Percentiles rank a stretch among this genome's conserved stretches.
These are phyloP conservation scores for Lagopus leucura DNA, from an alignment of 2,113 vertebrate genomes.

Conservation along the genomic window DNA sequence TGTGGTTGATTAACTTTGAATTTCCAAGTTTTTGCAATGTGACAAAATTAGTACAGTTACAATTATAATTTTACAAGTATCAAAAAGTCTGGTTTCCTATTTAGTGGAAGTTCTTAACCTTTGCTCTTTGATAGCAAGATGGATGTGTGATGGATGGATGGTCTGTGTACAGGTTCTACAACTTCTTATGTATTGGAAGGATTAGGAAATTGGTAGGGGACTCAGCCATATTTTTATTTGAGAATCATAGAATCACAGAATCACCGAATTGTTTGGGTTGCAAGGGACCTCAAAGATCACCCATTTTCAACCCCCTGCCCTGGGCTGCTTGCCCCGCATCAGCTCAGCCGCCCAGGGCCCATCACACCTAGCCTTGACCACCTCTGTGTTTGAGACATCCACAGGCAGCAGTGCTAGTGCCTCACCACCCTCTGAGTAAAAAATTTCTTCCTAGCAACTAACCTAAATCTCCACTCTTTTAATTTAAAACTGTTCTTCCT, in stretches of 20 bases:
- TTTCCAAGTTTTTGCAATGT: not conserved
- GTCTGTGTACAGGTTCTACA: not conserved
- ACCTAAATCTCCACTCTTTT: not conserved
- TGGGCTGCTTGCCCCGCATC: not conserved
- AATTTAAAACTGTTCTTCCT: not conserved
- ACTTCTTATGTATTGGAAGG: not conserved
- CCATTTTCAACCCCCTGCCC: not conserved
- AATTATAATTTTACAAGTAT: not conserved
- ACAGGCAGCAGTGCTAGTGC: not conserved
- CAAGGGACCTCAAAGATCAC: not conserved
- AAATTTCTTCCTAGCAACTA: not conserved
- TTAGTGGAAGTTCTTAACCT: slow-evolving; percentile 37
- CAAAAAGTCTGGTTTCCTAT: not conserved
- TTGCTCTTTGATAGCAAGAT: not conserved
- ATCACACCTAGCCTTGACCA: not conserved
- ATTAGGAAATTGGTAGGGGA: slow-evolving; percentile 5
- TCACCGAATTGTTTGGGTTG: not conserved
- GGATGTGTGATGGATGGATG: not conserved
- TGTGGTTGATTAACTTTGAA: not conserved
- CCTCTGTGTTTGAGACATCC: not conserved
- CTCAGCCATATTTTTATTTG: not conserved
- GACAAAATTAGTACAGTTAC: not conserved
- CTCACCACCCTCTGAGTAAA: not conserved
- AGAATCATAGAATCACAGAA: not conserved
- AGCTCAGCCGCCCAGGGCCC: not conserved